These are phyloP conservation scores for Sebastes aleutianus DNA, from an alignment of 2,797 vertebrate genomes.

Conservation along the genomic window DNA sequence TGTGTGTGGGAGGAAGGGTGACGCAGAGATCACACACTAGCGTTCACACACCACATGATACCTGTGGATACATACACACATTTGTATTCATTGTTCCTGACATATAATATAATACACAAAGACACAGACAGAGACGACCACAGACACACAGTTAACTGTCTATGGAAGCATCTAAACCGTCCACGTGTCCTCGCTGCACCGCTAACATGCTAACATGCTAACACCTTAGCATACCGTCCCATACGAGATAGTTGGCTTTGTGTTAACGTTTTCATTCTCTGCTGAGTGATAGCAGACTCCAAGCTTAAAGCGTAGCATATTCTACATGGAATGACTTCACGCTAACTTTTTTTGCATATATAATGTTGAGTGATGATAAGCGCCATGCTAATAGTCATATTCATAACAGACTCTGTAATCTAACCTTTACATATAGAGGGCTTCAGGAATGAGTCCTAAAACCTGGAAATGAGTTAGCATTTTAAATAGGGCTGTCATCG, in stretches of 20 bases:
- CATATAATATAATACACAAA: not conserved
- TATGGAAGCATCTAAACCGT: not conserved
- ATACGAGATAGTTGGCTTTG: too few relatives aligned
- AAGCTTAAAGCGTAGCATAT: not conserved
- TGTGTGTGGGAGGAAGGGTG: constrained; percentile 12
- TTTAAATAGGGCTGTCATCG: too few relatives aligned
- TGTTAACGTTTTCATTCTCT: not conserved
- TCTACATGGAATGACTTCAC: not conserved
- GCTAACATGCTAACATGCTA: not conserved
- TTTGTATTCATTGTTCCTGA: constrained; percentile 39
- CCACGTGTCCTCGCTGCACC: not conserved
- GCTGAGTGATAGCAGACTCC: not conserved
- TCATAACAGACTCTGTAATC: too few relatives aligned
- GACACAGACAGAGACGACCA: not conserved
- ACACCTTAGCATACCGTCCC: not conserved
- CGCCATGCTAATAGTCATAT: not conserved
- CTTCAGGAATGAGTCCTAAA: too few relatives aligned
- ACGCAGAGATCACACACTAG: constrained; percentile 39
- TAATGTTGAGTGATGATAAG: too few relatives aligned
- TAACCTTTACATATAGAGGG: too few relatives aligned
- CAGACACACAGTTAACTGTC: not conserved
- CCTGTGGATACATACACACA: constrained; percentile 34
- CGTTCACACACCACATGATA: constrained; percentile 47
- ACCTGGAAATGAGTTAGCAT: too few relatives aligned
- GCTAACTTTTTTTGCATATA: not conserved